A percentile compares a stretch with the other conserved stretches of the same genome.
phyloP scores from a whole-genome alignment of 1,140 invertebrate species.

The Heliconius congener region DNA sequence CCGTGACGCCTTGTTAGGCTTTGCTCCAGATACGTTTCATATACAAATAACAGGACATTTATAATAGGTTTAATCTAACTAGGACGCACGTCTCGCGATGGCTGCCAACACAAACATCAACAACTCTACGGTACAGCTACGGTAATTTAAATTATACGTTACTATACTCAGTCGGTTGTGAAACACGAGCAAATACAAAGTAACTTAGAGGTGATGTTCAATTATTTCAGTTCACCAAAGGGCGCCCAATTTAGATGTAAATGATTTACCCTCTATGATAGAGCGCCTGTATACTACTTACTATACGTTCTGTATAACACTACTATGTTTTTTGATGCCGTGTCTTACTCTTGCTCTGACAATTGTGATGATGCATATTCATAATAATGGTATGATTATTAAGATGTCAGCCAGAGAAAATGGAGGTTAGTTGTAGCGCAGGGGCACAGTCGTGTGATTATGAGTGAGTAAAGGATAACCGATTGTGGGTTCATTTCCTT shows the following conservation, averaged over 20 bases:
- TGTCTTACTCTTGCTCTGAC: no score
- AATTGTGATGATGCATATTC: no score
- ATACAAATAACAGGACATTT: conserved; percentile 26
- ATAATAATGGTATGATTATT: no score
- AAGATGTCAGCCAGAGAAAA: no score
- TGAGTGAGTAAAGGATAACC: no score
- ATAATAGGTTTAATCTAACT: conserved; percentile 11
- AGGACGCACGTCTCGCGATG: background rate
- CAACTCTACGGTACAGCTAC: background rate
- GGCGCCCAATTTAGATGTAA: conserved; percentile 21
- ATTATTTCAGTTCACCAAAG: conserved; percentile 21
- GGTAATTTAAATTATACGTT: conserved; percentile 2
- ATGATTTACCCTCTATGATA: conserved; percentile 1
- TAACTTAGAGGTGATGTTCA: conserved; percentile 13
- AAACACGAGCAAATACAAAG: conserved; percentile 15
- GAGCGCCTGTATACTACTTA: background rate
- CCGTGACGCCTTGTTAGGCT: conserved; percentile 25
- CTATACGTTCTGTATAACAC: background rate
- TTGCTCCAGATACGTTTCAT: conserved; percentile 8
- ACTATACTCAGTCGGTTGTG: conserved; percentile 1
- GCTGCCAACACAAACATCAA: background rate
- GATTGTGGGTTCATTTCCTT: no score
- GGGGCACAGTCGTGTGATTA: no score
- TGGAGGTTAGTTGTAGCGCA: no score
- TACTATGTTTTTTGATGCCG: background rate